Base-by-base conservation (phyloP, 2,888 invertebrate species). In the Meghimatium bilineatum region DNA sequence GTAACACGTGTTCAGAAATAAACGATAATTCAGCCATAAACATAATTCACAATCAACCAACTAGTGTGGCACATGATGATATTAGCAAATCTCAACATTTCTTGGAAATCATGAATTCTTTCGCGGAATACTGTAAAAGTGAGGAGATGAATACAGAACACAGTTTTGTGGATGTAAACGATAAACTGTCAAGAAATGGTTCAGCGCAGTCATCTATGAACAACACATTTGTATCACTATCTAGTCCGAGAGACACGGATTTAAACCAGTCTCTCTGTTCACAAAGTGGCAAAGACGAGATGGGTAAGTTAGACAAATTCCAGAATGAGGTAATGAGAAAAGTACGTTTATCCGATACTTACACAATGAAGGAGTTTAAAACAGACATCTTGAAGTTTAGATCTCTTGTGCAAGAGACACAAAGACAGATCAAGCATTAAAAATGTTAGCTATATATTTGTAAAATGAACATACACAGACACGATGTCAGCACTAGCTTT, bases 341-440 rank as follows among this genome's bases (percentile, higher is more conserved):
- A 29, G 20, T 77, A 1, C 77, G 44, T 1, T n/a, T n/a, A 29
- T 23, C 23, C 10, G 63, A 60, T 17, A 38, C 77, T 3, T 77
- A 77, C 38, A 77, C 77, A 0, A 36, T 77, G 36, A 14, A 17
- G 6, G 63, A 77, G 66, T 66, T 77, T 29, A 77, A 66, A 38
- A n/a, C 56, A 23, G 77, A 77, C 66, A 66, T 66, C 1, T n/a
- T 38, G 6, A 66, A 20, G 63, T 38, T 66, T n/a, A 66, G 17
- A 20, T 44, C 63, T 1, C 75, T 75, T 56, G 56, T 20, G 8
- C 32, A 72, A 72, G 72, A n/a, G n/a, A n/a, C 10, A 44, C 12
- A 44, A 8, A 12, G 12, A 44, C 12, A 44, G 44, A 44, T 44
- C 44, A n/a, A n/a, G n/a, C n/a, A n/a, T n/a, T n/a, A n/a, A n/a